Evolutionary conservation across 2,113 vertebrate species (phyloP), one percentile per base, ranked within the genome.

Genomic region (Phaetusa simplex): DNA sequence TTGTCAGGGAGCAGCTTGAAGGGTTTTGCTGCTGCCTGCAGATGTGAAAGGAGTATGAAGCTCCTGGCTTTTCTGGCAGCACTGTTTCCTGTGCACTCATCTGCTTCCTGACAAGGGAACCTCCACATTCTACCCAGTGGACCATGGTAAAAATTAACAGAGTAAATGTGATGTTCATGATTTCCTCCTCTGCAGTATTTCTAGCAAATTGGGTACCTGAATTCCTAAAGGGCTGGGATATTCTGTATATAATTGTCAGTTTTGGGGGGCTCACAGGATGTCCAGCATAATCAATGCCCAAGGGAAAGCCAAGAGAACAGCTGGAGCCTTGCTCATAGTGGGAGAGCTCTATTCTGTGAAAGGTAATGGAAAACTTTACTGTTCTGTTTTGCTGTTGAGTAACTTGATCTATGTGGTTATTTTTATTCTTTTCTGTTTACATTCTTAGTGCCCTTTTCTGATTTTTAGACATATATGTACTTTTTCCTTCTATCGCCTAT

Each of bases 391-490:
- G 64, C 92, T 95, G 84, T 77, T 93, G 91, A 97, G 96, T 94
- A 97, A 97, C 90, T 76, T 83, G 95, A 97, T 97, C 95, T 97
- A 69, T 95, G 90, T 93, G 79, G 77, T 86, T 96, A 93, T 97
- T 97, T 97, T 97, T 95, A 86, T 96, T 97, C 88, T 91, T 80
- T 96, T 79, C 62, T 96, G 93, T 98, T 98, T 98, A 97, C 88
- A 97, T 97, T 97, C 81, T 97, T 92, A 76, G 58, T 87, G 53
- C 50, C 16, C 58, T 96, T 94, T 94, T 89, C 82, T 97, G 82
- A 89, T 78, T 96, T 93, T 89, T 92, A 94, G 53, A 88, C 65
- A 58, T 96, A 84, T 89, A 69, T 72, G 45, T 86, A 82, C 47
- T 81, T 96, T 97, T 79, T 14, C 23, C 43, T 95, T 72, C 81